Base-by-base conservation (phyloP, 2,113 vertebrate genomes). In the Oceanodroma tethys region DNA sequence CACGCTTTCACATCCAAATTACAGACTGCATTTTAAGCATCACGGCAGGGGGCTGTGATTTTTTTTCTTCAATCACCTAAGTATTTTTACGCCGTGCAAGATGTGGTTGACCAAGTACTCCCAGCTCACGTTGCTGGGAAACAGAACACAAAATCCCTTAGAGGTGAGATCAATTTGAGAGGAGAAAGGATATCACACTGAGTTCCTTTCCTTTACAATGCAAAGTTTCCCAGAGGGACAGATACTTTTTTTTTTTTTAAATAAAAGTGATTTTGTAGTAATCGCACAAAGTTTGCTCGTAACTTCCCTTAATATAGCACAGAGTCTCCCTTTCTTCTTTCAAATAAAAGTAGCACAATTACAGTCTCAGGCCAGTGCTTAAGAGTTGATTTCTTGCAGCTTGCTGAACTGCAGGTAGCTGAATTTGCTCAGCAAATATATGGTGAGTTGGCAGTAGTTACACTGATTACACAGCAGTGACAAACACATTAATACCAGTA, bases 121-220 rank as follows among this genome's bases (percentile, higher is more conserved):
- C 97, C 94, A 43, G 97, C 96, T 94, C 95, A 90, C 95, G 98
- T 98, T 98, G 97, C 98, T 70, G 98, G 98, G 98, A 97, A 98
- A 98, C 98, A 90, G 78, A 95, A 86, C 78, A 91, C 66, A 58
- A 65, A 85, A 65, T 27, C 86, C 62, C 36, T 21, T 2, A 4
- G 74, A 90, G 62, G 78, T 20, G 81, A 80, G 70, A 70, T 29
- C 58, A n/a, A 38, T 11, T 13, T 17, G 50, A 34, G n/a, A n/a
- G n/a, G 86, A 59, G 52, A 56, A 70, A 34, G 42, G 75, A 9
- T 4, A 36, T 4, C 26, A 14, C 63, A 13, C 53, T 9, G 74
- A 13, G 75, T 38, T 23, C 47, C 27, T 19, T 29, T 45, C 63
- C 48, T 34, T 34, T 27, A 23, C 63, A 7, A 0, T 0, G 15